Conservation (phyloP, 2,888 invertebrate species). For the Lycaena phlaeas region DNA sequence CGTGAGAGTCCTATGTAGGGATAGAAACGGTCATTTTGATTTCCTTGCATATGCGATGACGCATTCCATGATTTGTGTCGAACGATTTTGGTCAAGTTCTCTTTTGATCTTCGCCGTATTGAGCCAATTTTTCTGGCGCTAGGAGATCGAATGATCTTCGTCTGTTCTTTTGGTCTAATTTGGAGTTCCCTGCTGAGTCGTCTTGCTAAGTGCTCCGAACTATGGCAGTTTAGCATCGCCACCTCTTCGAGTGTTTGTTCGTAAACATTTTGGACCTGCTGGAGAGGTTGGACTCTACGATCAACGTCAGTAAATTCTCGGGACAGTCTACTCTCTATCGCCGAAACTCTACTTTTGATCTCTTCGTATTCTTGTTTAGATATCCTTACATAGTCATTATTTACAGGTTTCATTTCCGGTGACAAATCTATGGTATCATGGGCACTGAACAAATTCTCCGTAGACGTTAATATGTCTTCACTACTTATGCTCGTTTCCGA, state of each 20-base stretch:
- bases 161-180: slow-evolving; percentile 79
- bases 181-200: slow-evolving; percentile 81
- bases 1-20: slow-evolving; percentile 68
- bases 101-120: slow-evolving; percentile 80
- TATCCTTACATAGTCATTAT: slow-evolving; percentile 78
- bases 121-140: slow-evolving; percentile 87
- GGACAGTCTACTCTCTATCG: slow-evolving; percentile 80
- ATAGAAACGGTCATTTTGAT: slow-evolving; percentile 60
- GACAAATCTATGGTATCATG: slow-evolving; percentile 60
- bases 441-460: slow-evolving; percentile 55
- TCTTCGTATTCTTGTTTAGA: slow-evolving; percentile 84
- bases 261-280: slow-evolving; percentile 80
- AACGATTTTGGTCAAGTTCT: slow-evolving; percentile 68
- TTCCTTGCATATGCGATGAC: slow-evolving; percentile 50
- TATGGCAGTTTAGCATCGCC: slow-evolving; percentile 74
- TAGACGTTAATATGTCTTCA: slow-evolving; percentile 56
- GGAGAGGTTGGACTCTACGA: slow-evolving; percentile 65
- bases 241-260: slow-evolving; percentile 81
- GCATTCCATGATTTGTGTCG: slow-evolving; percentile 80
- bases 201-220: slow-evolving; percentile 80
- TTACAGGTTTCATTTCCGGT: slow-evolving; percentile 47
- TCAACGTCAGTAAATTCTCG: slow-evolving; percentile 75
- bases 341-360: slow-evolving; percentile 81
- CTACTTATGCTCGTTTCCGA: slow-evolving; percentile 57
- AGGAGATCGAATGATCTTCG: slow-evolving; percentile 82